These are phyloP conservation scores for Centruroides vittatus DNA, from an alignment of 1,140 invertebrate species.

Conservation along the genomic window DNA sequence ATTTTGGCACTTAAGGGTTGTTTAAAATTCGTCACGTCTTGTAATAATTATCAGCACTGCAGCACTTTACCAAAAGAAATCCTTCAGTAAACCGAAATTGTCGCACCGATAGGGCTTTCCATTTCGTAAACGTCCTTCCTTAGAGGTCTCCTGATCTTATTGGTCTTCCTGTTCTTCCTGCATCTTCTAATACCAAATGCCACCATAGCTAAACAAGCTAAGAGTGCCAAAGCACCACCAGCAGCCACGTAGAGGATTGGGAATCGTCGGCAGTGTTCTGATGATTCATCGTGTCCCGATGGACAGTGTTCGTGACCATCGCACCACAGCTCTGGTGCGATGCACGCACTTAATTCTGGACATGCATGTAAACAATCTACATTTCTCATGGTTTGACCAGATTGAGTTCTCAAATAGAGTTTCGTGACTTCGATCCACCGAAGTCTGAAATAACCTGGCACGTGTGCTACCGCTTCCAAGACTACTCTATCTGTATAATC, in stretches of 20 bases:
- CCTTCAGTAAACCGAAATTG: too few relatives aligned
- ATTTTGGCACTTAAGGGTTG: too few relatives aligned
- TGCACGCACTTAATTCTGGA: slow-evolving; percentile 72
- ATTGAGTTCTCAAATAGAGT: slow-evolving; percentile 20
- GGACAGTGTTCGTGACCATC: slow-evolving; percentile 72
- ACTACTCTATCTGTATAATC: slow-evolving; percentile 22
- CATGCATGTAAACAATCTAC: slow-evolving; percentile 57
- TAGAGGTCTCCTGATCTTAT: too few relatives aligned
- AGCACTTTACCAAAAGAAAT: too few relatives aligned
- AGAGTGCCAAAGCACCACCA: background rate
- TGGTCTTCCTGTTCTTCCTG: background rate
- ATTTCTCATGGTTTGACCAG: slow-evolving; percentile 35
- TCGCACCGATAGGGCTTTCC: too few relatives aligned
- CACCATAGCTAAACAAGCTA: background rate
- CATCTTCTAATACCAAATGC: background rate
- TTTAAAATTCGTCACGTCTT: too few relatives aligned
- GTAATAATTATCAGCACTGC: too few relatives aligned
- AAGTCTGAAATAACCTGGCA: slow-evolving; percentile 53
- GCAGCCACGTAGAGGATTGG: slow-evolving; percentile 12
- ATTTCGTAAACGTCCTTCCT: too few relatives aligned
- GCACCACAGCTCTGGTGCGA: slow-evolving; percentile 71
- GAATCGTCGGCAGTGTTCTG: slow-evolving; percentile 37
- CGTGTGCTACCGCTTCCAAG: slow-evolving; percentile 57
- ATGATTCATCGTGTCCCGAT: slow-evolving; percentile 67
- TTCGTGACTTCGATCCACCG: slow-evolving; percentile 68